Evolutionary conservation across 2,113 vertebrate species (phyloP).

Genomic region (Gobio gobio): DNA sequence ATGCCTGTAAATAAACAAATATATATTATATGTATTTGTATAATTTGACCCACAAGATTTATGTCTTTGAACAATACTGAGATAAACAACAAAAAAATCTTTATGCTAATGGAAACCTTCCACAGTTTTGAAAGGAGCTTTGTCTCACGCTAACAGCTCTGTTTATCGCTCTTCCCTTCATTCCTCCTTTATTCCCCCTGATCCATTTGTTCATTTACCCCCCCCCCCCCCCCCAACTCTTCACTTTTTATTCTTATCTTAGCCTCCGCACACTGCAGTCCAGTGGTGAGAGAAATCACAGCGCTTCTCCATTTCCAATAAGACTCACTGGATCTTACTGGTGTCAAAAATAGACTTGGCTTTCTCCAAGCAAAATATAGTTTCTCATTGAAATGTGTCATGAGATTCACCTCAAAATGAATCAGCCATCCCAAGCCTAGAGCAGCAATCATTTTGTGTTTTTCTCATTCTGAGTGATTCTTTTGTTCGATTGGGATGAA

Average conservation of each 20-base stretch:
- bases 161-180: conserved; percentile 57
- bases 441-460: conserved; percentile 22
- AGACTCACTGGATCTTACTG: neutral
- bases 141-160: conserved; percentile 49
- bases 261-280: neutral
- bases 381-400: neutral
- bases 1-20: conserved; percentile 81
- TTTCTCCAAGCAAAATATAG: neutral
- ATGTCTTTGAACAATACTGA: conserved; percentile 65
- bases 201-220: conserved; percentile 36
- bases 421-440: neutral
- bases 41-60: conserved; percentile 74
- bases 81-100: conserved; percentile 48
- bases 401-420: neutral
- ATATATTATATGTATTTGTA: conserved; percentile 82
- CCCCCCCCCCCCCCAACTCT: too few species aligned
- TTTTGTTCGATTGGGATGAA: conserved; percentile 21
- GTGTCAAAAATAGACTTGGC: neutral
- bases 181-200: conserved; percentile 44
- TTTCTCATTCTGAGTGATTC: conserved; percentile 21
- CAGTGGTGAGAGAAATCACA: conserved; percentile 26
- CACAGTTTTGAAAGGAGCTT: conserved; percentile 57
- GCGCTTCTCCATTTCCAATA: neutral
- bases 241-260: conserved; percentile 23
- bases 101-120: conserved; percentile 65